These are phyloP conservation scores for Oasisia sp. DNA, from an alignment of 2,888 invertebrate genomes.

Conservation along the genomic window DNA sequence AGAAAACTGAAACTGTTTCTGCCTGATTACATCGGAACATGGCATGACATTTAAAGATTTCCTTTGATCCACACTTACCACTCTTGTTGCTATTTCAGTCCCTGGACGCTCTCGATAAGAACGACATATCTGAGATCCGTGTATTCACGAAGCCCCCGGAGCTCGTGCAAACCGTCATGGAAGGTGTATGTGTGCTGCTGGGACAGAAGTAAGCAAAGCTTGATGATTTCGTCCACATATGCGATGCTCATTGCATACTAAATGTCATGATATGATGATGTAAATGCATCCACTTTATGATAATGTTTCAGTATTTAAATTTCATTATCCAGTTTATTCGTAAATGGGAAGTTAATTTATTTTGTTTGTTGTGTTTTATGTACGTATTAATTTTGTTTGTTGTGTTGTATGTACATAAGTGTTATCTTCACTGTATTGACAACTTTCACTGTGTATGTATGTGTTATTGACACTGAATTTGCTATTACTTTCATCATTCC, in stretches of 20 bases:
- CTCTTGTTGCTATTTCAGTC: slow-evolving; percentile 67
- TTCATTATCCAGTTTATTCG: background rate
- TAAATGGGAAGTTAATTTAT: background rate
- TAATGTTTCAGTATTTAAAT: background rate
- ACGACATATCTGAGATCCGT: slow-evolving; percentile 88
- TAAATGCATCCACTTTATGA: background rate
- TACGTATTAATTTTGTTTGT: too few relatives aligned
- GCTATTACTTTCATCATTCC: background rate
- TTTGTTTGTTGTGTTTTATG: too few relatives aligned
- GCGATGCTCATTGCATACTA: background rate
- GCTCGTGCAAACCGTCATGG: slow-evolving; percentile 87
- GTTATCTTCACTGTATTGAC: too few relatives aligned
- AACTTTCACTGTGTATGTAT: background rate
- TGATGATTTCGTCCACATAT: background rate
- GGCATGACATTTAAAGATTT: too few relatives aligned
- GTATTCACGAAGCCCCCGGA: slow-evolving; percentile 89
- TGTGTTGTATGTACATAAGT: background rate
- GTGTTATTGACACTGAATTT: background rate
- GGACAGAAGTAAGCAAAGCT: slow-evolving; percentile 77
- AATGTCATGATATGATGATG: background rate
- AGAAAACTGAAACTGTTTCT: too few relatives aligned
- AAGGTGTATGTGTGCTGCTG: slow-evolving; percentile 86
- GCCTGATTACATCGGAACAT: too few relatives aligned
- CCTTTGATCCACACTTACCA: too few relatives aligned
- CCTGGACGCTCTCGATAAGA: slow-evolving; percentile 85